A percentile compares a stretch with the other conserved stretches of the same genome.
Conservation (phyloP, 2,888 invertebrate genomes). For the Cheiracanthium punctorium region DNA sequence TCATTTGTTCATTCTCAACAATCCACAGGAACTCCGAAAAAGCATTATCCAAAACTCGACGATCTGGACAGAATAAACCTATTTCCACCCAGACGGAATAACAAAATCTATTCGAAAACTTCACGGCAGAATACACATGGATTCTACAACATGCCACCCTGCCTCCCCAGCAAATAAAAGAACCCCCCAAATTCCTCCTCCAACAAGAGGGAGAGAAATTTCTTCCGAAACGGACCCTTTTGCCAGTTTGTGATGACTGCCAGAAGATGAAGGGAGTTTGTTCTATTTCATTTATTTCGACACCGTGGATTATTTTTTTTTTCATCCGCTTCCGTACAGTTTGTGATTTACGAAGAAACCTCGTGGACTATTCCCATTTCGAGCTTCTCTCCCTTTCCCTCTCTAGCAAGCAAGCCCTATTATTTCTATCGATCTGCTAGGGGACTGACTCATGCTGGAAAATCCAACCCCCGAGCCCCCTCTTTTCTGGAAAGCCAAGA, state of each 20-base stretch:
- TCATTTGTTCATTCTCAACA: too few species aligned
- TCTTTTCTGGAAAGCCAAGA: background rate
- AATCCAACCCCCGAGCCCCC: background rate
- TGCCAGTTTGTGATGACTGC: background rate
- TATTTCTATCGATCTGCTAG: background rate
- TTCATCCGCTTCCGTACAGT: background rate
- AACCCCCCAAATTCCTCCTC: background rate
- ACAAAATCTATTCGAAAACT: background rate
- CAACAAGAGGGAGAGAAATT: background rate
- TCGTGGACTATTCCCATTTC: background rate
- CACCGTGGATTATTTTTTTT: background rate
- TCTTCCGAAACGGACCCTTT: background rate
- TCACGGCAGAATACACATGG: background rate
- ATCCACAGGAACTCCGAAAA: too few species aligned
- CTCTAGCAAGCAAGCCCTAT: background rate
- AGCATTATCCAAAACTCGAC: background rate
- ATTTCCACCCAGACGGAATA: background rate
- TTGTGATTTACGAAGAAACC: background rate
- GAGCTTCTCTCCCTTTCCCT: background rate
- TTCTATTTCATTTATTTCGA: conserved; percentile 9
- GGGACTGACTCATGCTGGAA: background rate
- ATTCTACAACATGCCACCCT: background rate
- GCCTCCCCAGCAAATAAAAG: background rate
- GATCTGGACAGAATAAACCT: background rate
- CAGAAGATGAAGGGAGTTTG: background rate